Evolutionary conservation across 2,797 vertebrate genomes (phyloP), one percentile per base, ranked within the genome.

Genomic region (Linurgus olivaceus): DNA sequence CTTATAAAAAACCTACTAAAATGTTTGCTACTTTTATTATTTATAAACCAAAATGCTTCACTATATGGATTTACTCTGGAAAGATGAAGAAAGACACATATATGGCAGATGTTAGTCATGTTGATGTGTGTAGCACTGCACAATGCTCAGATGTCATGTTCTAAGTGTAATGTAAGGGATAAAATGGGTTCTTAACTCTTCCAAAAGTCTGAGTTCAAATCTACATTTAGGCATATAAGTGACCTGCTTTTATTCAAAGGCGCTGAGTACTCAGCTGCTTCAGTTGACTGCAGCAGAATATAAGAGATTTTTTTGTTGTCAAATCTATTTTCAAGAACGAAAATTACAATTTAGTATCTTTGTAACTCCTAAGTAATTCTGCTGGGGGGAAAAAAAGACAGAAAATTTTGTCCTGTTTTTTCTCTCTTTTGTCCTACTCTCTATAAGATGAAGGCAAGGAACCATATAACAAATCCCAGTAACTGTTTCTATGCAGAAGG

Each of bases 201-300:
- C 48, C 4, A 6, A 82, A 95, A 96, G 79, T 71, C 83, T 96
- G 66, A 82, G 71, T 96, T 86, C 81, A 90, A 79, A 67, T 79
- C 92, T 96, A 92, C 91, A 95, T 93, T 95, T 96, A 95, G 92
- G 80, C 52, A 85, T 52, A 52, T 74, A 82, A 89, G 63, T 70
- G 90, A 93, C 90, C 90, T 94, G 80, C 52, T 94, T 96, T 90
- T 94, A 42, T 66, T 90, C 86, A 90, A 86, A 96, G 84, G 45
- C 90, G 86, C 83, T 94, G 94, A 93, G 80, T 90, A 19, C 37
- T 91, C 86, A 85, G 71, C 55, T 79, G 52, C 71, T 95, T 89
- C 52, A 77, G 47, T 16, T 93, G 94, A 59, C 88, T 91, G 71
- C 77, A 80, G 88, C 52, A 86, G 63, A 92, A 86, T 33, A 51